Evolutionary conservation across 2,888 invertebrate genomes (phyloP), one percentile per base, ranked within the genome.

Genomic region (Limnephilus auricula): DNA sequence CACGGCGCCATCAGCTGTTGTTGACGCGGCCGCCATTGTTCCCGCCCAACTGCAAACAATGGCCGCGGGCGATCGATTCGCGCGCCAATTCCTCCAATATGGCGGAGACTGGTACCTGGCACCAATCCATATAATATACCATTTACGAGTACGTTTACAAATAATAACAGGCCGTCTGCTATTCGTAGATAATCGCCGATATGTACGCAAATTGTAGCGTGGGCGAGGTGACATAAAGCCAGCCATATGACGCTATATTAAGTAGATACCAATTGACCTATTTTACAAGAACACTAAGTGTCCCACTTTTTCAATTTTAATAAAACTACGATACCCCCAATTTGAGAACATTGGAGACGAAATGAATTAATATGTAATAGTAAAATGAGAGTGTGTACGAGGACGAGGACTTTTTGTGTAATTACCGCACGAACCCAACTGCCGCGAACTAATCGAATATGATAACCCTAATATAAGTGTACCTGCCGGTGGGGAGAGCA

Each of bases 1-100:
- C 91, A 92, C 83, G 88, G 83, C 83, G 90, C 91, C 91, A 78
- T 88, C 88, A 88, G 88, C 88, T 88, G 88, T 65, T 88, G 88
- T 50, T 88, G 88, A 88, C 88, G 88, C 88, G 65, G 88, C 65
- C 65, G 34, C 80, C 82, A 82, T 82, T 82, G 65, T 65, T 65
- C 65, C 65, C 65, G 65, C 65, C 65, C 65, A 65, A 65, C 65
- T 65, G 65, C 65, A 65, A 65, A 80, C 80, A 80, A 80, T 80
- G 80, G 80, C 80, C 80, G 80, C 80, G 65, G 65, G 31, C 80
- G 80, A 80, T 80, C 80, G 80, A 80, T 80, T 80, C 80, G 80
- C 80, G 80, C 30, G 80, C 80, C 80, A 80, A 80, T 80, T 80
- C 32, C 80, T 80, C 80, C 65, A 65, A 65, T 65, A 65, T 65